Conservation (phyloP, 1,140 invertebrate species). For the Cardiocondyla obscurior region DNA sequence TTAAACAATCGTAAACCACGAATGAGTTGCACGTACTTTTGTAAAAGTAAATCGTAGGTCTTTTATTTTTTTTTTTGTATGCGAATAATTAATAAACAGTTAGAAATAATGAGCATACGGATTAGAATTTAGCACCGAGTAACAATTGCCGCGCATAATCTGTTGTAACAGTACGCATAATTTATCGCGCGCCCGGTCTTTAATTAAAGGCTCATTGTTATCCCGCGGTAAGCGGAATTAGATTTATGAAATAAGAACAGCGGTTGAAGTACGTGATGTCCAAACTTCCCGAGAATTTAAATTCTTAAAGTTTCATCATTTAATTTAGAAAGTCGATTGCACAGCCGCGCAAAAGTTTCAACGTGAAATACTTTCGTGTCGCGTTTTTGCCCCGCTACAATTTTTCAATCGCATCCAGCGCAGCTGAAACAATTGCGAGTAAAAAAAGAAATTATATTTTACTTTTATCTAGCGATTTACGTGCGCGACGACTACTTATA, state of each 20-base stretch:
- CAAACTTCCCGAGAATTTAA: conserved; percentile 27
- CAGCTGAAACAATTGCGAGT: not conserved
- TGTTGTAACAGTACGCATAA: conserved; percentile 1
- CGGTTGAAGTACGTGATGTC: not conserved
- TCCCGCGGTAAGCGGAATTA: not conserved
- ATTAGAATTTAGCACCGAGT: not conserved
- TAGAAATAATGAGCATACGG: not conserved
- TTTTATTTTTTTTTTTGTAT: not conserved
- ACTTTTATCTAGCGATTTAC: not conserved
- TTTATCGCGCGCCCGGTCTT: not conserved
- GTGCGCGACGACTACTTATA: not conserved
- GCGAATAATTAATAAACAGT: not conserved
- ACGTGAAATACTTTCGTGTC: not conserved
- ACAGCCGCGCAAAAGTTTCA: conserved; percentile 25
- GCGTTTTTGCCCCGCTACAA: not conserved
- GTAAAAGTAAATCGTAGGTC: not conserved
- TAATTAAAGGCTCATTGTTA: conserved; percentile 23
- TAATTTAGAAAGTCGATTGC: conserved; percentile 28
- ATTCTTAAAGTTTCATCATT: conserved; percentile 41
- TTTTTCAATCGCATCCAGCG: not conserved
- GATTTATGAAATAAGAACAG: conserved; percentile 12
- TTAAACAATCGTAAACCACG: not conserved
- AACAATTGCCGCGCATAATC: conserved; percentile 5
- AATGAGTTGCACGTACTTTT: not conserved
- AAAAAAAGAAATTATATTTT: not conserved